phyloP scores from a whole-genome alignment of 2,888 invertebrate species.

The Ennomos quercinarius region DNA sequence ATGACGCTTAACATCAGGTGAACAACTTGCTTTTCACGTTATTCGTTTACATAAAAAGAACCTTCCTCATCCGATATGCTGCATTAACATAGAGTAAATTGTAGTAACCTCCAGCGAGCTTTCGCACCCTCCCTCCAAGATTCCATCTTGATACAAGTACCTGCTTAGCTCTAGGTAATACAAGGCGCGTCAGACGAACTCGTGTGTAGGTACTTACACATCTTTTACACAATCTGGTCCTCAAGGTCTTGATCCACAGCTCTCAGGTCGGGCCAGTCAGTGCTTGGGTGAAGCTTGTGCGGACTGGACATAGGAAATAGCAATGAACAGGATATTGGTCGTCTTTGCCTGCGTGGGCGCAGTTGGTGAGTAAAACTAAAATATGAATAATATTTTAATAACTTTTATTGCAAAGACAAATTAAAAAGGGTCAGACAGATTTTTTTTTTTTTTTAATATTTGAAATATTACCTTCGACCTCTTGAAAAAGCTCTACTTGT shows the following conservation, averaged over 20 bases:
- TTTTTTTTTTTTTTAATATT: too few species aligned
- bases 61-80: too few species aligned
- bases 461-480: too few species aligned
- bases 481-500: too few species aligned
- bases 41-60: too few species aligned
- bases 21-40: too few species aligned
- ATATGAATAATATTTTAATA: slow-evolving; percentile 25
- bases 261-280: slow-evolving; percentile 56
- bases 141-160: slow-evolving; percentile 12
- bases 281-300: slow-evolving; percentile 62
- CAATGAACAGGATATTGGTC: slow-evolving; percentile 67
- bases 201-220: slow-evolving; percentile 2
- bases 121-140: slow-evolving; percentile 18
- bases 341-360: slow-evolving; percentile 70
- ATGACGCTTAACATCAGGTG: too few species aligned
- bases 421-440: too few species aligned
- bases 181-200: slow-evolving; percentile 52
- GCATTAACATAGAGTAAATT: too few species aligned
- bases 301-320: slow-evolving; percentile 47
- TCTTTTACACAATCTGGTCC: slow-evolving; percentile 60
- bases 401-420: too few species aligned
- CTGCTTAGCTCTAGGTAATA: slow-evolving; percentile 48
- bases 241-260: slow-evolving; percentile 66
- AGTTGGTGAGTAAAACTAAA: slow-evolving; percentile 61
- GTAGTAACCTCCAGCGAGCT: background rate